Conservation (phyloP, 2,113 vertebrate species). For the Calidris pugnax region DNA sequence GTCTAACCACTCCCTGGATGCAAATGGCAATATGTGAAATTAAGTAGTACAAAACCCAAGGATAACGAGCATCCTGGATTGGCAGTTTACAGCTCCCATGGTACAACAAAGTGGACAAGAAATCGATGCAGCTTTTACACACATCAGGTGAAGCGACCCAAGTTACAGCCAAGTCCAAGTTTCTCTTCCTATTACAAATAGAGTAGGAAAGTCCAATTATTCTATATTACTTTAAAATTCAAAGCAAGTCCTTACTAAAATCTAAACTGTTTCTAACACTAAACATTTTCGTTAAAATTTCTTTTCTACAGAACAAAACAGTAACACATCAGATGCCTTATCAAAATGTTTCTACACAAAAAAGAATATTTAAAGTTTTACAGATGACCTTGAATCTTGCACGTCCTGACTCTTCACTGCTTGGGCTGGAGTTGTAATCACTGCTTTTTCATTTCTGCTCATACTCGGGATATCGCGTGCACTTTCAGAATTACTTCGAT, state of each 20-base stretch:
- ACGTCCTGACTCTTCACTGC: not conserved
- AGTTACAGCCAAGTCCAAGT: not conserved
- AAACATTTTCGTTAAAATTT: not conserved
- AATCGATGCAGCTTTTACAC: not conserved
- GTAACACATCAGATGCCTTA: not conserved
- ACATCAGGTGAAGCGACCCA: not conserved
- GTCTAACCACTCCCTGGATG: not conserved
- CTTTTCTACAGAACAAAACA: not conserved
- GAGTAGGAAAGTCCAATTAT: not conserved
- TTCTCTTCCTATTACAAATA: not conserved
- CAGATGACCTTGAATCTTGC: not conserved
- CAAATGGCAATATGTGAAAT: not conserved
- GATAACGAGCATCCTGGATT: not conserved
- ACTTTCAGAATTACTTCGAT: not conserved
- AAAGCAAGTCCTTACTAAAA: not conserved
- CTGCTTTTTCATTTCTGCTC: not conserved
- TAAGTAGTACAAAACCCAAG: fast-evolving
- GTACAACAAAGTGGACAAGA: not conserved
- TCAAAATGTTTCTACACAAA: not conserved
- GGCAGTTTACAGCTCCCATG: not conserved
- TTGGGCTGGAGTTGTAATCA: not conserved
- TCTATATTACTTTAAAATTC: not conserved
- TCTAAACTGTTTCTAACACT: not conserved
- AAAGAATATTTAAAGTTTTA: not conserved
- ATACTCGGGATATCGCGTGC: not conserved